Evolutionary conservation across 2,113 vertebrate genomes (phyloP).

Genomic region (Pelobates fuscus): DNA sequence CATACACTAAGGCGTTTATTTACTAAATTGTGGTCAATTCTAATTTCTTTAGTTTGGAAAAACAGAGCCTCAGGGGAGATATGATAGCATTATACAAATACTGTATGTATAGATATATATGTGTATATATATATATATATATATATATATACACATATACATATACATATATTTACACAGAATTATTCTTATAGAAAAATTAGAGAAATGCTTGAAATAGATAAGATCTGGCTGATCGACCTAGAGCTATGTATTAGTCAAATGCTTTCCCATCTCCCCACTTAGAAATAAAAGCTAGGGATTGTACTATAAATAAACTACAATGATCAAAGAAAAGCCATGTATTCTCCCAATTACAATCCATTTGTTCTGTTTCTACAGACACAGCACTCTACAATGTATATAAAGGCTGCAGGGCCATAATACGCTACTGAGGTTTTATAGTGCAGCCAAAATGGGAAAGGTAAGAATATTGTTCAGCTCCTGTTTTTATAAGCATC

Average conservation of each 20-base stretch:
- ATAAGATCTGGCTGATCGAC: not conserved
- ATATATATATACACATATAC: too few relatives aligned
- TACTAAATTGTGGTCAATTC: too few relatives aligned
- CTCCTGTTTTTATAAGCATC: not conserved
- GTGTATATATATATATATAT: too few relatives aligned
- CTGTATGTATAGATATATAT: too few relatives aligned
- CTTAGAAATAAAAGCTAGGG: not conserved
- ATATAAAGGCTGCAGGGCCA: conserved; percentile 41
- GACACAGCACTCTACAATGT: conserved; percentile 49
- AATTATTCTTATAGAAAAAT: not conserved
- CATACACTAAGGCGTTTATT: too few relatives aligned
- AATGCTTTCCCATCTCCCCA: not conserved
- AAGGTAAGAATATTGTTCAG: conserved; percentile 43
- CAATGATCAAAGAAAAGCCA: not conserved
- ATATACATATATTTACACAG: too few relatives aligned
- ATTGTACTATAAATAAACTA: not conserved
- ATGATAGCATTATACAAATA: too few relatives aligned
- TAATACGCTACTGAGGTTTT: conserved; percentile 30
- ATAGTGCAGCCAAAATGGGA: conserved; percentile 34
- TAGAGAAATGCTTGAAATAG: not conserved
- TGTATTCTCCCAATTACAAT: conserved; percentile 54
- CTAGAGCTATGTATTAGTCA: conserved; percentile 1
- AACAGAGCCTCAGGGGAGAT: too few relatives aligned
- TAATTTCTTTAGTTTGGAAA: too few relatives aligned
- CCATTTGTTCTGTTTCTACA: conserved; percentile 61